Evolutionary conservation across 2,797 vertebrate genomes (phyloP).

Genomic region (Tokudaia tokunoshimensis): DNA sequence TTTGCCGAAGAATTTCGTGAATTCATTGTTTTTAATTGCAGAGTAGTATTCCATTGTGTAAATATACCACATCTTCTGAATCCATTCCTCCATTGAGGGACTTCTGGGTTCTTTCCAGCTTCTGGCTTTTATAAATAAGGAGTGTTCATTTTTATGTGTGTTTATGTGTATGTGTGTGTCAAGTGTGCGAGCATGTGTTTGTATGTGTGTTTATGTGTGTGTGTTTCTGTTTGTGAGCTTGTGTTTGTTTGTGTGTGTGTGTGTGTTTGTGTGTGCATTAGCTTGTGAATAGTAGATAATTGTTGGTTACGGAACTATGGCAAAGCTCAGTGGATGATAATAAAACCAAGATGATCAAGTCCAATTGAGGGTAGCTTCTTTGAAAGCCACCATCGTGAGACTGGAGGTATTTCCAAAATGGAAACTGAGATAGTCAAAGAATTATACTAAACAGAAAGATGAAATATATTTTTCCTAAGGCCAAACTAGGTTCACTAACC

Average conservation of each 20-base stretch:
- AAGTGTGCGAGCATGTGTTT: no score
- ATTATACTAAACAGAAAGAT: neutral
- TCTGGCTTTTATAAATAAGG: no score
- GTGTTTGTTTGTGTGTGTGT: no score
- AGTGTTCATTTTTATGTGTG: neutral
- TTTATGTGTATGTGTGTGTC: neutral
- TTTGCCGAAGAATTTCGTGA: no score
- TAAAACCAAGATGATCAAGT: neutral
- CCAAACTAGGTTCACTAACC: neutral
- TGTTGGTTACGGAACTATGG: neutral
- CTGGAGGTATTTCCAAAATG: neutral
- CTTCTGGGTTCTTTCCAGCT: no score
- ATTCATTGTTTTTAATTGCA: no score
- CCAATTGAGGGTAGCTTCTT: neutral
- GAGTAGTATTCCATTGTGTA: no score
- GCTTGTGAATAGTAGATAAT: neutral
- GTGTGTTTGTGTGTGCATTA: neutral
- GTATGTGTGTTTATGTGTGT: no score
- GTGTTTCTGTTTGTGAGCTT: no score
- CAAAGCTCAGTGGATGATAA: neutral
- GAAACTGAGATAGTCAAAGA: neutral
- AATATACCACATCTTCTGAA: no score
- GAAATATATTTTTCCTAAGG: neutral
- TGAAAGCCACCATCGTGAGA: neutral
- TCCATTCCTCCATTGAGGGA: no score